A percentile compares a stretch with the other conserved stretches of the same genome.
Conservation (phyloP, 2,113 vertebrate species). For the Nothoprocta perdicaria region DNA sequence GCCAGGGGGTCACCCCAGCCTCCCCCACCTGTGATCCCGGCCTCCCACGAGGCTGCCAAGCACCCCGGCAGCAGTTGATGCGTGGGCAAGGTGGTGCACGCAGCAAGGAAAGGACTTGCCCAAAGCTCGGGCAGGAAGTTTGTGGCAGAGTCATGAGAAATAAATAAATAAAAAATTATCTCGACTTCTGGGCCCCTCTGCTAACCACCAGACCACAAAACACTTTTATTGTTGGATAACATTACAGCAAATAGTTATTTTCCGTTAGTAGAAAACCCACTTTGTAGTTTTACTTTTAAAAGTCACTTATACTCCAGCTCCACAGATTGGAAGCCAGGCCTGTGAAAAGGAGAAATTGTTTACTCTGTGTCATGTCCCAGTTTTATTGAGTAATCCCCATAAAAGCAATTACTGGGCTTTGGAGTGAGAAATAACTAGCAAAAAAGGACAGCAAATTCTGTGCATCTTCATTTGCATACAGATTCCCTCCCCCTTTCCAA, state of each 20-base stretch:
- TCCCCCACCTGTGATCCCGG: accelerated
- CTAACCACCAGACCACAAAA: slow-evolving; percentile 66
- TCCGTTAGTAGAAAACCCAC: slow-evolving; percentile 35
- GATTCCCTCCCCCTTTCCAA: slow-evolving; percentile 42
- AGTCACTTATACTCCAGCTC: slow-evolving; percentile 31
- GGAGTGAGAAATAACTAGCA: slow-evolving; percentile 59
- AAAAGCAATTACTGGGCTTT: slow-evolving; percentile 68
- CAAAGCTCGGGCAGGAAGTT: slow-evolving; percentile 37
- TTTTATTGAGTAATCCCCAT: slow-evolving; percentile 70
- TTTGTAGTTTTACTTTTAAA: slow-evolving; percentile 31
- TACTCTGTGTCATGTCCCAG: slow-evolving; percentile 27
- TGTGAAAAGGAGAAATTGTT: slow-evolving; percentile 10
- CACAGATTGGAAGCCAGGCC: background rate
- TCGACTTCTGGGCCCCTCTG: slow-evolving; percentile 55
- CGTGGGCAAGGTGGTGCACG: background rate
- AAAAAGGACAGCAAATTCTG: slow-evolving; percentile 49
- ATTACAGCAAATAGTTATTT: slow-evolving; percentile 56
- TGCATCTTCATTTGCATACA: slow-evolving; percentile 56
- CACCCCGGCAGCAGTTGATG: background rate
- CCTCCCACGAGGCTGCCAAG: background rate
- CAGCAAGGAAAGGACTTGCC: background rate
- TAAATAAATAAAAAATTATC: slow-evolving; percentile 67
- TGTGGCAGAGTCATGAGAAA: slow-evolving; percentile 26
- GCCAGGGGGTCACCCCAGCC: background rate
- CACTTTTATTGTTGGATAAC: slow-evolving; percentile 53